Conservation (phyloP, 2,888 invertebrate species). For the Hirtodrosophila cameraria region DNA sequence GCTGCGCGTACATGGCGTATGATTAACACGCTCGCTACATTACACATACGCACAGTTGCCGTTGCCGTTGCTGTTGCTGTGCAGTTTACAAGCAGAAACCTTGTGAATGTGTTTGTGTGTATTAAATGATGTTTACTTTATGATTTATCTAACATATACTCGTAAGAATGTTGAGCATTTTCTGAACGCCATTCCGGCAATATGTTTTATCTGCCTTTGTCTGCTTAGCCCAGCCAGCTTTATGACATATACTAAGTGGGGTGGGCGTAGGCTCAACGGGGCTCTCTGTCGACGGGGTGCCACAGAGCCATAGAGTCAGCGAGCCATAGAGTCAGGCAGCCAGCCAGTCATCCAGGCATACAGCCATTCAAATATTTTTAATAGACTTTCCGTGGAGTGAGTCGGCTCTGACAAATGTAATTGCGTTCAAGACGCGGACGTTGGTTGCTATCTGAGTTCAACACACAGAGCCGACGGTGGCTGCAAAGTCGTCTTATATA, state of each 20-base stretch:
- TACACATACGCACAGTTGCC: constrained; percentile 49
- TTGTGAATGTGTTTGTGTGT: constrained; percentile 32
- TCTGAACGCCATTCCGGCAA: constrained; percentile 41
- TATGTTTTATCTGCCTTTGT: constrained; percentile 57
- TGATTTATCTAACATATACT: constrained; percentile 67
- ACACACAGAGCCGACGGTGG: neutral
- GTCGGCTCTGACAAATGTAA: constrained; percentile 38
- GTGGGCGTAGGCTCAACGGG: constrained; percentile 20
- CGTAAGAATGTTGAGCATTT: constrained; percentile 25
- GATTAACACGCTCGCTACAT: constrained; percentile 64
- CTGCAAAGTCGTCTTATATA: neutral
- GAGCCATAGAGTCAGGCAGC: constrained; percentile 12
- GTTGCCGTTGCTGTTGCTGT: constrained; percentile 5
- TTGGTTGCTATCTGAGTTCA: constrained; percentile 19
- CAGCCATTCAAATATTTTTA: constrained; percentile 44
- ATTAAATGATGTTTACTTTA: constrained; percentile 65
- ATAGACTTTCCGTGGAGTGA: constrained; percentile 40
- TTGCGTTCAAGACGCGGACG: constrained; percentile 42
- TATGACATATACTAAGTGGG: neutral
- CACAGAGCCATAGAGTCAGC: constrained; percentile 7
- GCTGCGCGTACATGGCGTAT: constrained; percentile 51
- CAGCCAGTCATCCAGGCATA: constrained; percentile 19
- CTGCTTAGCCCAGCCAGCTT: constrained; percentile 16
- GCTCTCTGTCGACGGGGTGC: constrained; percentile 39
- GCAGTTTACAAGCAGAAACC: constrained; percentile 19